Conservation (phyloP, 1,140 invertebrate species). For the Mycetomoellerius zeteki region DNA sequence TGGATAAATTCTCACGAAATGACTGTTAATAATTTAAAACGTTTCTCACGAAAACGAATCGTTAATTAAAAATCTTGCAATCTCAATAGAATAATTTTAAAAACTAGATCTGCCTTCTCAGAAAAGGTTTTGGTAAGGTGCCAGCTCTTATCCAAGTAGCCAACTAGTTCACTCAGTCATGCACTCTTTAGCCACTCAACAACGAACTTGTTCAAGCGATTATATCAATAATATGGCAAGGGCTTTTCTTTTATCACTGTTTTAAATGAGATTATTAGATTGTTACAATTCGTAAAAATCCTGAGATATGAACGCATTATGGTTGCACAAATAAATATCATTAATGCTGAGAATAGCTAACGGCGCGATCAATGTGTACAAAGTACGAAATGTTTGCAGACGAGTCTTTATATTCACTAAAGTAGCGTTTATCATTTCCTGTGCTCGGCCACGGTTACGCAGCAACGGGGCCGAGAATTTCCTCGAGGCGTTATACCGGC, state of each 20-base stretch:
- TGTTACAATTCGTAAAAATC: slow-evolving; percentile 5
- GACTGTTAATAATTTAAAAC: neutral
- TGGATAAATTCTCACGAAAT: neutral
- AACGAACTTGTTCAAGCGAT: slow-evolving; percentile 18
- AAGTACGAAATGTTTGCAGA: slow-evolving; percentile 36
- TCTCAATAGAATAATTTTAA: slow-evolving; percentile 6
- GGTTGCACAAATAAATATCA: neutral
- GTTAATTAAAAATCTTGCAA: neutral
- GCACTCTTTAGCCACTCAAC: slow-evolving; percentile 5
- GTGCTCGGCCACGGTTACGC: neutral
- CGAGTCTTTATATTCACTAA: slow-evolving; percentile 56
- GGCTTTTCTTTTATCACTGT: neutral
- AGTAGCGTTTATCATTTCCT: slow-evolving; percentile 46
- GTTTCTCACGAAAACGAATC: neutral
- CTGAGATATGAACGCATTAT: neutral
- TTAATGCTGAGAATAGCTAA: neutral
- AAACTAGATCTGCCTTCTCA: neutral
- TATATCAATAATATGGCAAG: slow-evolving; percentile 13
- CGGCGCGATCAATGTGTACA: slow-evolving; percentile 11
- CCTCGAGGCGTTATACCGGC: slow-evolving; percentile 11
- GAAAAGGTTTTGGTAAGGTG: slow-evolving; percentile 25
- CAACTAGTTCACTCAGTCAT: neutral
- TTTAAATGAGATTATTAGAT: slow-evolving; percentile 3
- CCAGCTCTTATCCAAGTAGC: slow-evolving; percentile 23
- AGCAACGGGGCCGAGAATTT: slow-evolving; percentile 25